Evolutionary conservation across 2,113 vertebrate species (phyloP), one percentile per base, ranked within the genome.

Genomic region (Oriolus oriolus): DNA sequence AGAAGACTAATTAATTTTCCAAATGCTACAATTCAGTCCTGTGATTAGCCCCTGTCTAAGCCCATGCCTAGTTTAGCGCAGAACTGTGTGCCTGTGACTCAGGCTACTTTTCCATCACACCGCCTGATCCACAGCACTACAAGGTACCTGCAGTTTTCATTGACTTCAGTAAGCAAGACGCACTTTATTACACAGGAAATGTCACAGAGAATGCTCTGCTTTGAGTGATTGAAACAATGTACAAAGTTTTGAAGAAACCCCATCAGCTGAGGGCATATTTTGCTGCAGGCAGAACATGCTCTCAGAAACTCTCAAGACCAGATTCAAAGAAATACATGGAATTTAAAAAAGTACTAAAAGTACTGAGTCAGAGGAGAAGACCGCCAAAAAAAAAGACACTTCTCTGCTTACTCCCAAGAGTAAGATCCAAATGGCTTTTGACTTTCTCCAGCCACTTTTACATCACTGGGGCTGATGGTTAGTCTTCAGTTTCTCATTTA

Each of bases 331-430:
- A 66, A 39, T 66, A 70, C 8, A 33, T 3, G 14, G 41, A 52
- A 53, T 13, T 1, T 5, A n/a, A n/a, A n/a, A n/a, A n/a, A n/a
- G n/a, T n/a, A 66, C 30, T 28, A 13, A 21, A 93, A 78, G 35
- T 22, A 54, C 11, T 8, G 35, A 77, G 45, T 26, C 50, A 89
- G 54, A 90, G 21, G 14, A 69, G 27, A 74, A 54, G 31, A 64
- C 2, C 0, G 0, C 16, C 56, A 68, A 33, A 5, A 22, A 33
- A 33, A 66, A 44, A 37, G 26, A 63, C 15, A 30, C 7, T 78
- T 31, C 37, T 5, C 50, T 68, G 78, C 68, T 53, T 84, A 64
- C 7, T 60, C 74, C 6, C 39, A 57, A 70, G 37, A 5, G 3
- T 26, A 21, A 79, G 45, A 69, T 45, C 13, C 3, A 17, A 91